Evolutionary conservation across 2,113 vertebrate species (phyloP).

Genomic region (Thymallus thymallus): DNA sequence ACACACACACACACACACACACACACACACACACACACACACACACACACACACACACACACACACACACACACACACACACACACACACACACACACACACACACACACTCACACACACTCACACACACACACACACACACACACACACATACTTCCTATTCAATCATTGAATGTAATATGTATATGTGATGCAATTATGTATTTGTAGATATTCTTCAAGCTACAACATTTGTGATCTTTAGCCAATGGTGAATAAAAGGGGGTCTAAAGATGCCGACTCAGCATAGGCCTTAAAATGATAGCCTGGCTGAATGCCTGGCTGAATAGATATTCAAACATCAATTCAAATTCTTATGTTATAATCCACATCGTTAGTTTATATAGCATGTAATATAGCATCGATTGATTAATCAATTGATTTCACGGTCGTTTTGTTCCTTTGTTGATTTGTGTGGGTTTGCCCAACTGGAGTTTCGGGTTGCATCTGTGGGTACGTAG

Average conservation of each 20-base stretch:
- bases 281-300: neutral
- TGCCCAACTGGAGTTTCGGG: constrained; percentile 67
- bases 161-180: no score
- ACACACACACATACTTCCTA: neutral
- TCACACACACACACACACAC: neutral
- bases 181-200: neutral
- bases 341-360: constrained; percentile 4
- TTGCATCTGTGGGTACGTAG: constrained; percentile 56
- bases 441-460: constrained; percentile 69
- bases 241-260: neutral
- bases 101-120: no score
- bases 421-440: constrained; percentile 72
- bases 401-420: constrained; percentile 35
- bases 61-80: neutral
- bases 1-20: no score
- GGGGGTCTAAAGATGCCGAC: neutral
- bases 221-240: neutral
- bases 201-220: neutral
- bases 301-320: neutral
- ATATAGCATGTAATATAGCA: constrained; percentile 47
- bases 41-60: neutral
- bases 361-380: neutral
- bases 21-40: no score
- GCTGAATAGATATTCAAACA: neutral
- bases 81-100: neutral